Evolutionary conservation across 2,888 invertebrate species (phyloP).

Genomic region (Pinctada fucata): DNA sequence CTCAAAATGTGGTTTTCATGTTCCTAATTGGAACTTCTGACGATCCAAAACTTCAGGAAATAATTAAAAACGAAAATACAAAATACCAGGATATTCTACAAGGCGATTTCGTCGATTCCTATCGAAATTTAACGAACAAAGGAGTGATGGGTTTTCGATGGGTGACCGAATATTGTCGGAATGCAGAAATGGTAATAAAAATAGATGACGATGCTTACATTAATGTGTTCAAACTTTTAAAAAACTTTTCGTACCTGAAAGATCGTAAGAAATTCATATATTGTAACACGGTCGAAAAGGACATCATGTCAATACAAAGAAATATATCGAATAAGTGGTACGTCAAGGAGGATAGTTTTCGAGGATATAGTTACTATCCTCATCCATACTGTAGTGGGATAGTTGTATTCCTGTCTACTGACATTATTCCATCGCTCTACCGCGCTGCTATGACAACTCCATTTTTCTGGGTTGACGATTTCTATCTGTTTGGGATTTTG

Average conservation of each 20-base stretch:
- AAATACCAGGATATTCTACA: conserved; percentile 5
- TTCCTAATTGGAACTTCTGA: not conserved
- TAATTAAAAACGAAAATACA: not conserved
- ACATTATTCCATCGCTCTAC: conserved; percentile 5
- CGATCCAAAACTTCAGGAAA: not conserved
- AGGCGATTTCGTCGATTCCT: conserved; percentile 8
- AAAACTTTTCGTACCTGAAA: not conserved
- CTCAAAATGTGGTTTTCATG: not conserved
- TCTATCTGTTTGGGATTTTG: conserved; percentile 4
- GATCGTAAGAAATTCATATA: conserved; percentile 1
- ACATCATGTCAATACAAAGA: not conserved
- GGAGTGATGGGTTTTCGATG: conserved; percentile 15
- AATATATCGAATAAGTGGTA: conserved; percentile 1
- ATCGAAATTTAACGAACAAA: conserved; percentile 18
- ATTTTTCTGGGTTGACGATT: conserved; percentile 15
- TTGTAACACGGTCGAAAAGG: not conserved
- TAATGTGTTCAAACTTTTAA: not conserved
- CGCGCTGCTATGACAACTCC: not conserved
- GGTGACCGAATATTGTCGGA: conserved; percentile 9
- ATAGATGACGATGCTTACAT: not conserved
- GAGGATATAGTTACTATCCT: not conserved
- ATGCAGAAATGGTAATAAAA: conserved; percentile 2
- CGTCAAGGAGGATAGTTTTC: not conserved
- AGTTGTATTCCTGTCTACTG: not conserved
- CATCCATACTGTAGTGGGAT: conserved; percentile 5